A percentile compares a stretch with the other conserved stretches of the same genome.
Conservation (phyloP, 2,797 vertebrate species). For the Pachyuromys duprasi region DNA sequence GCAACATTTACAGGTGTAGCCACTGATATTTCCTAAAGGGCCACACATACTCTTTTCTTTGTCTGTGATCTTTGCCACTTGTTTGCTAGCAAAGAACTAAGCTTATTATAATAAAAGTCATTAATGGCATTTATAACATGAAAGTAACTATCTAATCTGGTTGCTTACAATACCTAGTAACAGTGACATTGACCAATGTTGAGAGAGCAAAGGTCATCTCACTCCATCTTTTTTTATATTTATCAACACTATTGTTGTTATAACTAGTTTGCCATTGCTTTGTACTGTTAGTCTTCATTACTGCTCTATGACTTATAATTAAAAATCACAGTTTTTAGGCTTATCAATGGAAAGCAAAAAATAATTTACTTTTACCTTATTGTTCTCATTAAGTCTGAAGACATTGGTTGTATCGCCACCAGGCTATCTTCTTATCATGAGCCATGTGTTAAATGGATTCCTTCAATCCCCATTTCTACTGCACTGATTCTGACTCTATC, state of each 20-base stretch:
- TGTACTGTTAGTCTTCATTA: neutral
- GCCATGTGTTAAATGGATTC: neutral
- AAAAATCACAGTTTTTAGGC: neutral
- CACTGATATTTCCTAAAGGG: neutral
- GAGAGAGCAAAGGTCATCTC: neutral
- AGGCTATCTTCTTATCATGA: neutral
- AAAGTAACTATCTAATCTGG: neutral
- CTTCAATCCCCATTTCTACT: neutral
- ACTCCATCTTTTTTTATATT: neutral
- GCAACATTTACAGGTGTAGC: neutral
- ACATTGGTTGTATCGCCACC: neutral
- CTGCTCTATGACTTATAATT: neutral
- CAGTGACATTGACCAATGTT: neutral
- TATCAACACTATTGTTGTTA: neutral
- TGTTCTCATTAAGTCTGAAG: constrained; percentile 6
- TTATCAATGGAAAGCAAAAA: constrained; percentile 26
- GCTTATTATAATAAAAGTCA: constrained; percentile 37
- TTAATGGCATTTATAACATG: neutral
- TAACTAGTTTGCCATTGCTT: neutral
- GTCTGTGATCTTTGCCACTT: constrained; percentile 35
- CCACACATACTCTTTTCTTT: neutral
- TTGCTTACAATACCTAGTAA: neutral
- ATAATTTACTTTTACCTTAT: neutral
- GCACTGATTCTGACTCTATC: neutral
- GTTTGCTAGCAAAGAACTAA: constrained; percentile 14